Conservation (phyloP, 2,113 vertebrate genomes). For the Genyomyrus donnyi region DNA sequence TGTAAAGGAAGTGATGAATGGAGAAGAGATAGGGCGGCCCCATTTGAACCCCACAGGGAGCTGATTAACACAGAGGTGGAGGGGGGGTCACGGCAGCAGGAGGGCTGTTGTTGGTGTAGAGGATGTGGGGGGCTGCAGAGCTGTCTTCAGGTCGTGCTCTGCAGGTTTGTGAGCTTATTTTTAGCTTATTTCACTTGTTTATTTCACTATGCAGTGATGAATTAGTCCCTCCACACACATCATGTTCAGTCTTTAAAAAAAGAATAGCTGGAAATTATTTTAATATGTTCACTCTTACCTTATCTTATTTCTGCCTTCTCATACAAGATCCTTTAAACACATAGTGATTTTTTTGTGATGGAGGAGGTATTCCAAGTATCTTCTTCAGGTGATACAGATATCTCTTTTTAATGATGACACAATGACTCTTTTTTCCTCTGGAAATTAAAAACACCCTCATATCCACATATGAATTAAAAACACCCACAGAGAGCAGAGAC, state of each 20-base stretch:
- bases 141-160: not conserved
- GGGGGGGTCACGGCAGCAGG: not conserved
- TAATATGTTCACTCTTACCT: not conserved
- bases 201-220: not conserved
- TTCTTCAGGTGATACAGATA: not conserved
- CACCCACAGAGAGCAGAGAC: not conserved
- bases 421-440: not conserved
- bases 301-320: not conserved
- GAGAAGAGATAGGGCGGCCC: not conserved
- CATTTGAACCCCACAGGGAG: not conserved
- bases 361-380: not conserved
- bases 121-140: not conserved
- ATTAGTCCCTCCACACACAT: not conserved
- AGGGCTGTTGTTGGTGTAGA: not conserved
- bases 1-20: not conserved
- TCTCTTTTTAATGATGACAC: not conserved
- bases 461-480: slow-evolving; percentile 6
- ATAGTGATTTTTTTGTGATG: not conserved
- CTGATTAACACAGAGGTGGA: not conserved
- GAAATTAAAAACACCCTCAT: not conserved
- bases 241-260: not conserved
- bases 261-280: not conserved
- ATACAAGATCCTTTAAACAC: not conserved
- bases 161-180: not conserved
- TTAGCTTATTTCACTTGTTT: not conserved